Base-by-base conservation (phyloP, 2,113 vertebrate genomes). In the Microcebus ravelobensis region DNA sequence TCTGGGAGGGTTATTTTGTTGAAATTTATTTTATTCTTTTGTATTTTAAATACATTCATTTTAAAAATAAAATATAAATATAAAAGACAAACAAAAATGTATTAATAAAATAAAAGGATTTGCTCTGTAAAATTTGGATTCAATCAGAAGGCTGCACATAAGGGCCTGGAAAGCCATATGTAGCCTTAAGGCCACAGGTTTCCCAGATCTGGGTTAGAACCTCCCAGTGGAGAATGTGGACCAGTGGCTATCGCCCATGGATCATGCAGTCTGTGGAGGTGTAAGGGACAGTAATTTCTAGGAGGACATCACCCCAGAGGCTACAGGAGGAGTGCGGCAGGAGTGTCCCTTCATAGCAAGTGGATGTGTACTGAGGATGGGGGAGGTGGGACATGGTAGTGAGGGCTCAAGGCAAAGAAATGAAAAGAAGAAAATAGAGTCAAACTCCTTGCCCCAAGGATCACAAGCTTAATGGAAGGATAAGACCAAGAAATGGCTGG, bases 181-280 rank as follows among this genome's bases (percentile, higher is more conserved):
- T 57, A 21, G 55, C 55, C 18, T 57, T 57, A 20, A 57, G 18
- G 55, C 55, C 20, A 21, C 18, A 57, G 55, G 55, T 57, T 21
- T 6, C 55, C 55, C 55, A 57, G 18, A 2, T 20, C 18, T 57
- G 55, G 55, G 6, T 55, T 52, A 65, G 48, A 87, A 42, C 34
- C 50, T 89, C 55, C 39, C 20, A 39, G 42, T 18, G 20, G 73
- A 86, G 50, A 52, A 12, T 7, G 18, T 39, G 25, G 50, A 39
- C 27, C 2, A 21, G 14, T 39, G 12, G 12, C 14, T 36, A 34
- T 71, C 39, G 34, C 23, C 42, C n/a, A 34, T 6, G 61, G 77
- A 21, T 34, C 0, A 0, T 48, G 48, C 17, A 39, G 29, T 9
- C 36, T 2, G 9, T 3, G 13, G 45, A 85, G 39, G 27, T 9